Base-by-base conservation (phyloP, 2,113 vertebrate genomes). In the Alaudala cheleensis region DNA sequence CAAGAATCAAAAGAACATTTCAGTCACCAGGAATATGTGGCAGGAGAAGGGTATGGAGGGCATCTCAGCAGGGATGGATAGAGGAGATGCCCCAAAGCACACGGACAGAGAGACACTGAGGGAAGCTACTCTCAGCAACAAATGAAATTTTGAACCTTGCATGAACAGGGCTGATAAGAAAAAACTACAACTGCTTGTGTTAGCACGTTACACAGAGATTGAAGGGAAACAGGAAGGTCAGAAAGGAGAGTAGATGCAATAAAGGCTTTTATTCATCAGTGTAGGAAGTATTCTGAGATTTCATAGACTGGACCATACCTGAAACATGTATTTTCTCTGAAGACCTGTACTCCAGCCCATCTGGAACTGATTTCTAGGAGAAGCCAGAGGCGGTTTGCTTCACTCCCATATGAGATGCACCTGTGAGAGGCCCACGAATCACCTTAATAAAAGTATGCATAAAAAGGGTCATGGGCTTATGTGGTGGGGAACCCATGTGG, bases 321-420 rank as follows among this genome's bases (percentile, higher is more conserved):
- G 74, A 93, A 90, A 94, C 44, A 64, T 19, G 39, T 56, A 65
- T 80, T 95, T 96, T 90, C 86, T 95, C 90, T 72, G 65, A 94
- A 92, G 94, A 60, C 40, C 51, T 95, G 67, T 89, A 19, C 50
- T 45, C 53, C 21, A 37, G 31, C 49, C 86, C 94, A 95, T 93
- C 92, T 97, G 97, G 86, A 90, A 83, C 18, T 54, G 61, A 94
- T 97, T 95, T 79, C 40, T 69, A 22, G 69, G 28, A 82, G 82
- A 74, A 92, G 93, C 92, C 73, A 86, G 76, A 72, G 83, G 86
- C 39, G 0, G 22, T 96, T 93, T 94, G 34, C 85, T 90, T 34
- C 53, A 17, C 90, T 93, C 39, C 66, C 86, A 37, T 85, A 88
- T 62, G 50, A 94, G 83, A 91, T 94, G 73, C 94, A 97, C 93